Percentiles rank a stretch among this genome's conserved stretches.
Evolutionary conservation across 2,113 vertebrate genomes (phyloP).

Genomic region (Platycercus adscitus): DNA sequence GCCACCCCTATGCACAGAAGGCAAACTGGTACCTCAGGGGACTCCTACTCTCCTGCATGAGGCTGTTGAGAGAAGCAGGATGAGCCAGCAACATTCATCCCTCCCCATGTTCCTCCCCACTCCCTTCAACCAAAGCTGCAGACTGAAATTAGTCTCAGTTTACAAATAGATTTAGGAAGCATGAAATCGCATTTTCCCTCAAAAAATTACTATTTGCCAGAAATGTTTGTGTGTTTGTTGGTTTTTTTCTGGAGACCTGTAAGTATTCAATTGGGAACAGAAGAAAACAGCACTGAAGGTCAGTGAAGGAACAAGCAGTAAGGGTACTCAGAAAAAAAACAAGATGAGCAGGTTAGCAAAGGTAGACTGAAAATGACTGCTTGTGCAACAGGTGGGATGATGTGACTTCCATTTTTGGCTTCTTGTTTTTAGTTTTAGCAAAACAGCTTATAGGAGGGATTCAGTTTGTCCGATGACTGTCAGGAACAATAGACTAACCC

Average conservation of each 20-base stretch:
- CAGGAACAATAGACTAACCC: not conserved
- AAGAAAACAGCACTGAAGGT: not conserved
- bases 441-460: not conserved
- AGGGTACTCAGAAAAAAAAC: not conserved
- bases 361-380: not conserved
- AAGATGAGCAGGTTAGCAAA: not conserved
- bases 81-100: fast-evolving
- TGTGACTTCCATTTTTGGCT: not conserved
- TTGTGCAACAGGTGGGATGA: not conserved
- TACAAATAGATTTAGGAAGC: not conserved
- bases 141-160: not conserved
- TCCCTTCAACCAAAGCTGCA: not conserved
- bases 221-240: not conserved
- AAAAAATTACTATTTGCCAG: not conserved
- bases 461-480: not conserved
- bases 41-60: not conserved
- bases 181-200: not conserved
- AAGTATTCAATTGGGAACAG: not conserved
- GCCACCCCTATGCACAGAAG: not conserved
- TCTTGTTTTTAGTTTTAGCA: not conserved
- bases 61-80: not conserved
- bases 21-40: not conserved
- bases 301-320: not conserved
- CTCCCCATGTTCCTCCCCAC: not conserved
- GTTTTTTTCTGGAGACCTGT: not conserved